These are phyloP conservation scores for Riparia riparia DNA, from an alignment of 2,113 vertebrate species.

Conservation along the genomic window DNA sequence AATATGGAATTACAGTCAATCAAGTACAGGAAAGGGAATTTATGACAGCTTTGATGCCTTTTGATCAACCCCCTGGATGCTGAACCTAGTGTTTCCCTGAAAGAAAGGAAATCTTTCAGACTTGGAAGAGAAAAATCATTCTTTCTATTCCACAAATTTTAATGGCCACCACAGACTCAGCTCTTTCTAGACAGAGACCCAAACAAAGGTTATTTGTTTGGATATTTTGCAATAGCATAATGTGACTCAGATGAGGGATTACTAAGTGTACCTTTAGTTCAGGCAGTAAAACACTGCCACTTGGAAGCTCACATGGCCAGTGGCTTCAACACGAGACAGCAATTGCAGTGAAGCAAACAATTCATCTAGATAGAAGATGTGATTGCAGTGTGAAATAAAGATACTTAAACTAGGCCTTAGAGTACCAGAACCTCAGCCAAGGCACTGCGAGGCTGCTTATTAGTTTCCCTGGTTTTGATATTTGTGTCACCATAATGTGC, in stretches of 20 bases:
- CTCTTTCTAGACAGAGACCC: background rate
- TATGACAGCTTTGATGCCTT: background rate
- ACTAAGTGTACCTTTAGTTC: background rate
- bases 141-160: background rate
- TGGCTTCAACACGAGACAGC: background rate
- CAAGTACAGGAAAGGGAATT: background rate
- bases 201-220: slow-evolving; percentile 41
- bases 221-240: slow-evolving; percentile 22
- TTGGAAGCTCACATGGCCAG: background rate
- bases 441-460: background rate
- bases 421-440: background rate
- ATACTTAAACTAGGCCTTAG: background rate
- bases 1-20: background rate
- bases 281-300: background rate
- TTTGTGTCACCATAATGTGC: background rate
- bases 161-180: background rate
- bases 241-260: slow-evolving; percentile 1
- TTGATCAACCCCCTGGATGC: background rate
- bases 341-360: background rate
- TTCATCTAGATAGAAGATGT: background rate
- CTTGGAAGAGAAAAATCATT: background rate
- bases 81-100: background rate
- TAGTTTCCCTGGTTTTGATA: background rate
- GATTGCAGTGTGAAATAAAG: background rate
- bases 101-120: background rate